Percentiles rank a stretch among this genome's conserved stretches.
These are phyloP conservation scores for Patella vulgata DNA, from an alignment of 1,140 invertebrate genomes.

Conservation along the genomic window DNA sequence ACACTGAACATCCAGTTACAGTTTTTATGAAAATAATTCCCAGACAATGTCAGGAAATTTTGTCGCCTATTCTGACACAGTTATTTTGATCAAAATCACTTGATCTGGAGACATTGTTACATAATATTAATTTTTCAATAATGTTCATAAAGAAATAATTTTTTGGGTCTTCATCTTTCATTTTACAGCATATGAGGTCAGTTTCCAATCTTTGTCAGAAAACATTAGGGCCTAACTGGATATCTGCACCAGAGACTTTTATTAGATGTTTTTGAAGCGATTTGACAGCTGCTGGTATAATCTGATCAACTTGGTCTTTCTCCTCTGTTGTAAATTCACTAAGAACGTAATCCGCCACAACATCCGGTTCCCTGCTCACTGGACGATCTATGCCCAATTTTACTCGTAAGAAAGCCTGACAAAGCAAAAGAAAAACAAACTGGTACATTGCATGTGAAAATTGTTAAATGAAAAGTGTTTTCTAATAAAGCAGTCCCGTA, in stretches of 20 bases:
- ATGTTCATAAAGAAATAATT: no score
- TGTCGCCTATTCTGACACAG: no score
- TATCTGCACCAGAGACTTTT: not conserved
- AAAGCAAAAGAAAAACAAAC: not conserved
- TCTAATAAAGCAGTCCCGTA: no score
- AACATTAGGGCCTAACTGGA: no score
- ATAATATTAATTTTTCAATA: no score
- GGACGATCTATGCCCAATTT: constrained; percentile 36
- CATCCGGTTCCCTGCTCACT: not conserved
- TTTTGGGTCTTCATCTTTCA: not conserved
- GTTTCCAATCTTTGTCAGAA: no score
- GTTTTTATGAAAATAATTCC: no score
- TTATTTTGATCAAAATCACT: no score
- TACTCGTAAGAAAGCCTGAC: constrained; percentile 20
- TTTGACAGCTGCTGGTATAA: constrained; percentile 12
- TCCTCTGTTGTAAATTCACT: constrained; percentile 16
- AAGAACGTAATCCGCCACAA: constrained; percentile 26
- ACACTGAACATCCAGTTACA: no score
- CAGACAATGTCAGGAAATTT: no score
- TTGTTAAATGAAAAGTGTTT: no score
- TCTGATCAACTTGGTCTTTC: constrained; percentile 2
- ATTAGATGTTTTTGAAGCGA: constrained; percentile 15
- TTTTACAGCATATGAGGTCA: not conserved
- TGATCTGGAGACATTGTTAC: no score
- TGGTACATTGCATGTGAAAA: not conserved